These are phyloP conservation scores for Andrena chrysosceles DNA, from an alignment of 2,888 invertebrate genomes.

Conservation along the genomic window DNA sequence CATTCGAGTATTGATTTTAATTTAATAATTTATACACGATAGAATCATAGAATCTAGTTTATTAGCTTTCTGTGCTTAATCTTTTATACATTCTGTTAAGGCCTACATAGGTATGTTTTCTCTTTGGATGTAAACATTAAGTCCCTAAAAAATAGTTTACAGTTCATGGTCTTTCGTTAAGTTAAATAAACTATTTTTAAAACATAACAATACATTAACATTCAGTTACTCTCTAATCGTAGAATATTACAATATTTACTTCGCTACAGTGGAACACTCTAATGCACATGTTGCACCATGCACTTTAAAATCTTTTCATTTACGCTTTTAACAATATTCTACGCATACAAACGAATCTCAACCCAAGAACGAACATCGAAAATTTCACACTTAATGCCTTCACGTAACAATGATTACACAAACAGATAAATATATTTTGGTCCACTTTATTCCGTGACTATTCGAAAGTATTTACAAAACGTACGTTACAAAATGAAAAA, in stretches of 20 bases:
- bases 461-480: conserved; percentile 43
- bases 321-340: neutral
- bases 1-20: conserved; percentile 7
- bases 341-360: neutral
- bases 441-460: conserved; percentile 47
- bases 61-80: conserved; percentile 1
- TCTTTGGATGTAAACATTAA: neutral
- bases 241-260: conserved; percentile 20
- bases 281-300: neutral
- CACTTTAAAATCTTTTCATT: neutral
- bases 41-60: neutral
- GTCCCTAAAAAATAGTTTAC: neutral
- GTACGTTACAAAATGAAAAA: conserved; percentile 33
- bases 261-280: neutral
- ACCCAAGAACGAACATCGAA: neutral
- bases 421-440: conserved; percentile 47
- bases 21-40: neutral
- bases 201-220: neutral
- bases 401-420: conserved; percentile 26
- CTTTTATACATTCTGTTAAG: conserved; percentile 6
- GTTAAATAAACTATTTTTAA: neutral
- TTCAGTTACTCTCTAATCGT: neutral
- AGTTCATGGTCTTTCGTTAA: neutral
- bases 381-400: neutral
- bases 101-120: conserved; percentile 6